phyloP scores from a whole-genome alignment of 1,140 invertebrate genomes.

The Gryllus bimaculatus region DNA sequence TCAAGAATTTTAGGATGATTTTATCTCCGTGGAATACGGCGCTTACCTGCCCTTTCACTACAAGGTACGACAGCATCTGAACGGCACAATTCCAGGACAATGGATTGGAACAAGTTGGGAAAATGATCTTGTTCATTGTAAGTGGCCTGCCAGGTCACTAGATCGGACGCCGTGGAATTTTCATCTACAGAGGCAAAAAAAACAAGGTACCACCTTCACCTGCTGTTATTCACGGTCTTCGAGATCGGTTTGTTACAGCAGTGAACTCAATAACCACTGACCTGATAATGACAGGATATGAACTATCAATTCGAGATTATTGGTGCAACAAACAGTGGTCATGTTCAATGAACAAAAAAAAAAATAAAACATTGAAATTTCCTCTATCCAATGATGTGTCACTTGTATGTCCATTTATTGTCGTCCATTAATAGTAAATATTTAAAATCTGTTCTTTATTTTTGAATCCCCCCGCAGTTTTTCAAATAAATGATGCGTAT shows the following conservation, averaged over 20 bases:
- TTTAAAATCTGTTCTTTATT: conserved; percentile 9
- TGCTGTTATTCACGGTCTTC: background rate
- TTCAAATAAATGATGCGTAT: no score
- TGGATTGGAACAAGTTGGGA: conserved; percentile 14
- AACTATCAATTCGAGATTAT: background rate
- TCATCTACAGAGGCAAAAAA: conserved; percentile 24
- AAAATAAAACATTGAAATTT: no score
- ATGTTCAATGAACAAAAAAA: conserved; percentile 13
- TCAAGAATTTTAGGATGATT: no score
- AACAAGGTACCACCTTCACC: conserved; percentile 19
- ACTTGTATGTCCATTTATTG: background rate
- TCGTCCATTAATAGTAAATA: background rate
- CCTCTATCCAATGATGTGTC: background rate
- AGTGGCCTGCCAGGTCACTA: conserved; percentile 25
- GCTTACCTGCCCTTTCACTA: conserved; percentile 15
- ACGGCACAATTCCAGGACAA: conserved; percentile 16
- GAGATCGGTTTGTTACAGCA: background rate
- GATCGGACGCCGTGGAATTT: conserved; percentile 26
- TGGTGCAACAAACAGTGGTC: conserved; percentile 9
- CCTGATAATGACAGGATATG: conserved; percentile 8
- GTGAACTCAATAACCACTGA: conserved; percentile 6
- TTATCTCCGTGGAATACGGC: conserved; percentile 16
- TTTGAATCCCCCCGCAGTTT: no score
- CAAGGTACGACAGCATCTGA: conserved; percentile 9
- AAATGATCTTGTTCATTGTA: background rate